Evolutionary conservation across 1,140 invertebrate species (phyloP).

Genomic region (Daktulosphaira vitifoliae): DNA sequence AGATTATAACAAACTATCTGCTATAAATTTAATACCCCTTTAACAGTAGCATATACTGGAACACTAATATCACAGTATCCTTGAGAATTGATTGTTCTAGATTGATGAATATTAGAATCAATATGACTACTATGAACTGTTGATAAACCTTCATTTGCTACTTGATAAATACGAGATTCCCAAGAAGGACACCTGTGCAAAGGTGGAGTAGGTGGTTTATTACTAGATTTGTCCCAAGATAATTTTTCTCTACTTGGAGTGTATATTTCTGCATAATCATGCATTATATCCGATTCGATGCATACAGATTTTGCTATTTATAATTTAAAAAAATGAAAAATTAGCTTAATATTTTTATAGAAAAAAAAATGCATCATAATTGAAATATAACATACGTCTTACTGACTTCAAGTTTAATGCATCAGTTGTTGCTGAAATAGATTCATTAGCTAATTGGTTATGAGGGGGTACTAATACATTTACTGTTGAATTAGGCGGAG

Average conservation of each 20-base stretch:
- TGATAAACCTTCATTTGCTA: constrained; percentile 71
- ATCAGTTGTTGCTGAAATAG: background rate
- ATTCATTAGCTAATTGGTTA: constrained; percentile 1
- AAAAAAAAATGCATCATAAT: too few relatives aligned
- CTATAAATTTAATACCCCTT: constrained; percentile 82
- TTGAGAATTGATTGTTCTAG: constrained; percentile 35
- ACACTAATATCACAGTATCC: constrained; percentile 80
- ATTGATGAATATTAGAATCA: constrained; percentile 42
- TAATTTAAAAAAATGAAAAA: too few relatives aligned
- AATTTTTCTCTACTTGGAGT: constrained; percentile 73
- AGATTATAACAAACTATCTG: constrained; percentile 33
- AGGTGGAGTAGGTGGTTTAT: constrained; percentile 80
- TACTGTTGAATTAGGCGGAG: constrained; percentile 39
- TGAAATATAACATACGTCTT: background rate
- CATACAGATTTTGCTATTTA: constrained; percentile 40
- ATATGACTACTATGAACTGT: constrained; percentile 45
- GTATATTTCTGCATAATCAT: constrained; percentile 89
- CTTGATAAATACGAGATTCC: constrained; percentile 89
- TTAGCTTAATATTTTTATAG: too few relatives aligned
- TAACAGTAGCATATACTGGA: constrained; percentile 90
- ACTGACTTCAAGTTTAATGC: background rate
- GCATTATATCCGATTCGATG: constrained; percentile 50
- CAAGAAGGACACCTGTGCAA: constrained; percentile 81
- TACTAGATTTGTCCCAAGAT: constrained; percentile 37
- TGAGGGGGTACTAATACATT: background rate